phyloP scores from a whole-genome alignment of 2,888 invertebrate species.

The Prosopocoilus inquinatus region DNA sequence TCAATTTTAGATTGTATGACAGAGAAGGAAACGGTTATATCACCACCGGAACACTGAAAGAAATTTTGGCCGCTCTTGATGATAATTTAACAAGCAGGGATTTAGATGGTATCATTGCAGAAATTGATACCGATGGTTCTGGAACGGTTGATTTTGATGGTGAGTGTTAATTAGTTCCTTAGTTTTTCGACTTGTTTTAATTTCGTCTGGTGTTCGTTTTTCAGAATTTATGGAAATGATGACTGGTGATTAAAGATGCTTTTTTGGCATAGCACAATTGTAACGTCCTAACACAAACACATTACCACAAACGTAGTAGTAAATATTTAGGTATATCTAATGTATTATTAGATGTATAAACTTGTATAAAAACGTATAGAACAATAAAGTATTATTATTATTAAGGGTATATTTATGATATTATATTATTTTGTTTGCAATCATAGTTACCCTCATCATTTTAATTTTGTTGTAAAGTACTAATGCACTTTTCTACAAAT shows the following conservation, averaged over 20 bases:
- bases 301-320: not conserved
- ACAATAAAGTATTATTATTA: too few relatives aligned
- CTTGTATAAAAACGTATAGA: too few relatives aligned
- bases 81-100: conserved; percentile 91
- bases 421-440: too few relatives aligned
- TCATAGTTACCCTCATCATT: too few relatives aligned
- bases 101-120: conserved; percentile 94
- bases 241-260: conserved; percentile 73
- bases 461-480: too few relatives aligned
- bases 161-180: conserved; percentile 44
- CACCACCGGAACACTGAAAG: conserved; percentile 85
- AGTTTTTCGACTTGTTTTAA: not conserved
- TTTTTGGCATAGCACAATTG: not conserved
- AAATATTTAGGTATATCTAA: too few relatives aligned
- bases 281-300: not conserved
- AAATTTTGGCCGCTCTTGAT: conserved; percentile 89
- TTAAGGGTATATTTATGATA: too few relatives aligned
- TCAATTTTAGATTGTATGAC: conserved; percentile 74
- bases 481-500: too few relatives aligned
- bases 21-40: conserved; percentile 95
- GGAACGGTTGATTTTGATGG: conserved; percentile 99
- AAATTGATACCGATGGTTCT: conserved; percentile 97
- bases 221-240: conserved; percentile 94
- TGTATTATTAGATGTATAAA: too few relatives aligned
- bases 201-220: conserved; percentile 37